Evolutionary conservation across 1,140 invertebrate genomes (phyloP).

Genomic region (Drosophila pachea): DNA sequence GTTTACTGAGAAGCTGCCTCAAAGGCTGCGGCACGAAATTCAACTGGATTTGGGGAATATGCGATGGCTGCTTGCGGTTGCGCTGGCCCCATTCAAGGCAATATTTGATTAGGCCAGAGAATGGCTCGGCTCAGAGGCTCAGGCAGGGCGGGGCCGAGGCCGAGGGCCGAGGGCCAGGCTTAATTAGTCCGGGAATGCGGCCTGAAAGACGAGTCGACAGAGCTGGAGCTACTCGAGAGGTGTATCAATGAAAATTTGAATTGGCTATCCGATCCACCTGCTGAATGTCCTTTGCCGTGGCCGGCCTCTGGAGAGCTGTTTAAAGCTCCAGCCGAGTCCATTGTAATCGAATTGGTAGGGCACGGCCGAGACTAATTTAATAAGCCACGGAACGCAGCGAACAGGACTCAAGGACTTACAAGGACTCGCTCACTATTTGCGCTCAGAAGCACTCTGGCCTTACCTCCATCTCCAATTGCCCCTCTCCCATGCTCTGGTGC

Average conservation of each 20-base stretch:
- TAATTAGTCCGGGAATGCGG: no score
- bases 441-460: background rate
- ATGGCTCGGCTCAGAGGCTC: background rate
- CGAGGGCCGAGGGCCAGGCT: no score
- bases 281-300: no score
- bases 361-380: slow-evolving; percentile 46
- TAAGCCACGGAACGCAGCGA: slow-evolving; percentile 40
- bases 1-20: slow-evolving; percentile 36
- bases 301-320: background rate
- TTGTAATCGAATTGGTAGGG: slow-evolving; percentile 23
- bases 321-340: background rate
- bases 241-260: no score
- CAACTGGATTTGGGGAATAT: slow-evolving; percentile 28
- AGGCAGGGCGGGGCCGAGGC: no score
- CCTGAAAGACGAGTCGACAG: no score
- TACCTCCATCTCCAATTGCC: slow-evolving; percentile 3
- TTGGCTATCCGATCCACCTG: no score
- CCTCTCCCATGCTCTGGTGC: background rate
- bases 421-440: slow-evolving; percentile 4
- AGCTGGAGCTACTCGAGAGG: no score
- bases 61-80: slow-evolving; percentile 18
- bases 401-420: slow-evolving; percentile 26
- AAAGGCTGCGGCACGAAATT: slow-evolving; percentile 33
- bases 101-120: no score
- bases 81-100: background rate